A percentile compares a stretch with the other conserved stretches of the same genome.
phyloP scores from a whole-genome alignment of 2,113 vertebrate genomes.

The Cyprinodon brontotheroides region DNA sequence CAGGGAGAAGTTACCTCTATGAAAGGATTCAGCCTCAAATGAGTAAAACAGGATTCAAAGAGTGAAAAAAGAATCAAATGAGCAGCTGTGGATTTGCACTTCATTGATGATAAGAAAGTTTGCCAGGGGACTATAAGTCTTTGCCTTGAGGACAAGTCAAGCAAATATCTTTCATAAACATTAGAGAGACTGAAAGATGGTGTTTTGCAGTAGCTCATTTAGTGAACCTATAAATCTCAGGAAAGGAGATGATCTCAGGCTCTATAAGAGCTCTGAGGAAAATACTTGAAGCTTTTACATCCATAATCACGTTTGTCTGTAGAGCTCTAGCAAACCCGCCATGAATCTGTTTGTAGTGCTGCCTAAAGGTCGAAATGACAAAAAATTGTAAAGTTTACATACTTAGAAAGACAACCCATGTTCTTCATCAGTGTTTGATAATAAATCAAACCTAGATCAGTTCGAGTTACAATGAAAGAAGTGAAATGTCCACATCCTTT shows the following conservation, averaged over 20 bases:
- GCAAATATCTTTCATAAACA: conserved; percentile 22
- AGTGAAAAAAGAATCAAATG: conserved; percentile 32
- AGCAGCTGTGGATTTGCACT: background rate
- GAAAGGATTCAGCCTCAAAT: conserved; percentile 29
- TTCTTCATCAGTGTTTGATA: too few relatives aligned
- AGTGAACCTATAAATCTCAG: background rate
- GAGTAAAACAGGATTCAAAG: conserved; percentile 13
- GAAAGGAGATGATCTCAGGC: background rate
- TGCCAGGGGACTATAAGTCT: conserved; percentile 16
- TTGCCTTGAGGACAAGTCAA: conserved; percentile 16
- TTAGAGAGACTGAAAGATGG: background rate
- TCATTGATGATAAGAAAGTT: conserved; percentile 7
- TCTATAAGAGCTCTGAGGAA: too few relatives aligned
- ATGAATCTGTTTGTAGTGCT: too few relatives aligned
- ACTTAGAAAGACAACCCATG: background rate
- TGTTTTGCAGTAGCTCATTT: too few relatives aligned
- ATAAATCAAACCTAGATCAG: too few relatives aligned
- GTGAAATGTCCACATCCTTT: too few relatives aligned
- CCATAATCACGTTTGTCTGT: too few relatives aligned
- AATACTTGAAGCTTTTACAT: too few relatives aligned
- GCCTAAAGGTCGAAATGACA: too few relatives aligned
- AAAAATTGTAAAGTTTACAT: too few relatives aligned
- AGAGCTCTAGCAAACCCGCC: too few relatives aligned
- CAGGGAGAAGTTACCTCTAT: conserved; percentile 3
- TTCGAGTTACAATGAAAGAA: too few relatives aligned